Conservation (phyloP, 2,113 vertebrate genomes). For the Misgurnus mizolepis region DNA sequence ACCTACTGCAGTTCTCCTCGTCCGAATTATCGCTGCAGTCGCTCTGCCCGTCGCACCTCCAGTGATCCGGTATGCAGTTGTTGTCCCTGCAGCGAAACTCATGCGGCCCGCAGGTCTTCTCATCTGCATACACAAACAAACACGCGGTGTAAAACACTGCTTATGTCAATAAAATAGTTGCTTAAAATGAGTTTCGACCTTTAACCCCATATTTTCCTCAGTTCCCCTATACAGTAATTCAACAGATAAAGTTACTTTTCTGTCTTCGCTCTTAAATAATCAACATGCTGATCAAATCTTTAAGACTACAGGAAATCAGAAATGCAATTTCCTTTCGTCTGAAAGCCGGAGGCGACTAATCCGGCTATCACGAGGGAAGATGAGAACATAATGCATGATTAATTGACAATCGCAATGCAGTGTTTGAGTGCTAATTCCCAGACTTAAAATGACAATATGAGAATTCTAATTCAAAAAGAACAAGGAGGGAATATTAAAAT, state of each 20-base stretch:
- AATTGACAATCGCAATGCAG: slow-evolving; percentile 49
- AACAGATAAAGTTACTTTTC: background rate
- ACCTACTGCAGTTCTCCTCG: slow-evolving; percentile 92
- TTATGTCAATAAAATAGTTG: background rate
- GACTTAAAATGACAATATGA: slow-evolving; percentile 46
- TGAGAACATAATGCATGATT: slow-evolving; percentile 54
- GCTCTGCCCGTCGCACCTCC: slow-evolving; percentile 96
- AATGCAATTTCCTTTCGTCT: slow-evolving; percentile 33
- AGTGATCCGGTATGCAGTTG: slow-evolving; percentile 98
- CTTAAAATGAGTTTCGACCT: background rate
- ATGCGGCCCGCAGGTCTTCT: slow-evolving; percentile 96
- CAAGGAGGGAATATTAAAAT: slow-evolving; percentile 33
- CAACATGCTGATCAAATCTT: slow-evolving; percentile 30
- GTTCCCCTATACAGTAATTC: too few species aligned
- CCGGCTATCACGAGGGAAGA: slow-evolving; percentile 40
- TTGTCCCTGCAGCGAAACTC: slow-evolving; percentile 97
- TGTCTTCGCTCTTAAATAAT: slow-evolving; percentile 1
- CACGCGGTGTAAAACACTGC: background rate
- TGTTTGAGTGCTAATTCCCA: slow-evolving; percentile 43
- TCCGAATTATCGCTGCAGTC: slow-evolving; percentile 97
- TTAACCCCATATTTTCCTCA: too few species aligned
- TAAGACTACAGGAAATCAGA: slow-evolving; percentile 26
- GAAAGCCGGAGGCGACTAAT: slow-evolving; percentile 42
- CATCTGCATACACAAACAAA: slow-evolving; percentile 82
- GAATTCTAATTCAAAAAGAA: slow-evolving; percentile 42